Conservation (phyloP, 2,113 vertebrate genomes). For the Reinhardtius hippoglossoides region DNA sequence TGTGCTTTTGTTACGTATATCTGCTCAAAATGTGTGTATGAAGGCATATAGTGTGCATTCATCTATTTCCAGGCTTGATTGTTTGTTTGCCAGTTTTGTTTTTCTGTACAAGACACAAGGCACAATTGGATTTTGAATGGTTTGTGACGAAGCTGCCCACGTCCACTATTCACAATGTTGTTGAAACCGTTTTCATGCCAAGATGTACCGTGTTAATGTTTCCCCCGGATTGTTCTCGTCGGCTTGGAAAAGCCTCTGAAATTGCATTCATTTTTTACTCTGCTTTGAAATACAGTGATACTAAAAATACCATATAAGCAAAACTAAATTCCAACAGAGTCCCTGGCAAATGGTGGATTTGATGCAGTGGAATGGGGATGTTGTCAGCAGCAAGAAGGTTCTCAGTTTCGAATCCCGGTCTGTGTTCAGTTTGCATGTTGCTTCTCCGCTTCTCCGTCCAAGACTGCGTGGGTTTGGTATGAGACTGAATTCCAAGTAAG, state of each 20-base stretch:
- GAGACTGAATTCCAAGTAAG: no score
- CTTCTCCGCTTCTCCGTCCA: no score
- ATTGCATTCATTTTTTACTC: not conserved
- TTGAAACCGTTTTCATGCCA: conserved; percentile 38
- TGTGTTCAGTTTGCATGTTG: no score
- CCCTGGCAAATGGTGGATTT: not conserved
- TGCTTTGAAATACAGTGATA: not conserved
- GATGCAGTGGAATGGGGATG: not conserved
- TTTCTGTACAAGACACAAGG: conserved; percentile 11
- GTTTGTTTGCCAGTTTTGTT: conserved; percentile 38
- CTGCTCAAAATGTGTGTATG: not conserved
- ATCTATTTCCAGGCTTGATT: conserved; percentile 15
- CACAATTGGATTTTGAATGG: conserved; percentile 42
- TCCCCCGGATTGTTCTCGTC: conserved; percentile 13
- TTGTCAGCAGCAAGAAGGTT: no score
- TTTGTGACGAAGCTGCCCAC: conserved; percentile 41
- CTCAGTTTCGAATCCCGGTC: no score
- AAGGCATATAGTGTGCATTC: conserved; percentile 14
- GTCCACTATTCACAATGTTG: conserved; percentile 20
- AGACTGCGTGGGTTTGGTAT: no score
- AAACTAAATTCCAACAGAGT: not conserved
- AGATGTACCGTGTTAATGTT: conserved; percentile 26
- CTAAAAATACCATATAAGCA: not conserved
- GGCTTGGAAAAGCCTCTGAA: conserved; percentile 8
- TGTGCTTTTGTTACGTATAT: not conserved